These are phyloP conservation scores for Drosophila melanosoma DNA, from an alignment of 2,888 invertebrate species.

Conservation along the genomic window DNA sequence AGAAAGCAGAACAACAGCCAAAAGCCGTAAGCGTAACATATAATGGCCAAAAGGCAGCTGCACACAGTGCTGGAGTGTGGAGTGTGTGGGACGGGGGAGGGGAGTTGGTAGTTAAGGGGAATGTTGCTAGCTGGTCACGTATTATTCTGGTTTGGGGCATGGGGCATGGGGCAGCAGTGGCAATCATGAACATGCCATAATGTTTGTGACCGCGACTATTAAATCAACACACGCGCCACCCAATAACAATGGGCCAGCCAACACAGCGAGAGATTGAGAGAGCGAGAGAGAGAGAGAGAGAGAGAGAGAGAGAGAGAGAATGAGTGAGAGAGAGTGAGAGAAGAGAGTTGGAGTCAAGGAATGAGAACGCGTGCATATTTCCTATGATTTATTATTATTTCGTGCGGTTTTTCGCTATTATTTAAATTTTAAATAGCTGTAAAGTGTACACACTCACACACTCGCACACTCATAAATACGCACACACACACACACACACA, in stretches of 20 bases:
- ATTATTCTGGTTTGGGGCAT: constrained; percentile 3
- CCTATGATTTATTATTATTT: constrained; percentile 78
- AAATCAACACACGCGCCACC: constrained; percentile 75
- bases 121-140: constrained; percentile 48
- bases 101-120: no score
- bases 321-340: neutral
- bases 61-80: neutral
- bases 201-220: constrained; percentile 77
- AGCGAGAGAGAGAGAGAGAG: constrained; percentile 8
- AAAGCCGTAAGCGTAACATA: constrained; percentile 56
- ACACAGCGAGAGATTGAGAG: constrained; percentile 4
- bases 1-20: constrained; percentile 24
- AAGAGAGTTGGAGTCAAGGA: neutral
- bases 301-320: neutral
- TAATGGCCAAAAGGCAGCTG: constrained; percentile 38
- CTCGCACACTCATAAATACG: neutral
- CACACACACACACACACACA: constrained; percentile 14
- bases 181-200: constrained; percentile 80
- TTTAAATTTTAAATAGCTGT: constrained; percentile 80
- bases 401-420: constrained; percentile 79
- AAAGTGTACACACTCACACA: constrained; percentile 60
- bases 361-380: constrained; percentile 54
- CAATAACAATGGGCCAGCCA: constrained; percentile 19
- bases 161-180: constrained; percentile 36
- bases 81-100: no score